A percentile compares a stretch with the other conserved stretches of the same genome.
phyloP scores from a whole-genome alignment of 1,140 invertebrate species.

The Drosophila serrata region DNA sequence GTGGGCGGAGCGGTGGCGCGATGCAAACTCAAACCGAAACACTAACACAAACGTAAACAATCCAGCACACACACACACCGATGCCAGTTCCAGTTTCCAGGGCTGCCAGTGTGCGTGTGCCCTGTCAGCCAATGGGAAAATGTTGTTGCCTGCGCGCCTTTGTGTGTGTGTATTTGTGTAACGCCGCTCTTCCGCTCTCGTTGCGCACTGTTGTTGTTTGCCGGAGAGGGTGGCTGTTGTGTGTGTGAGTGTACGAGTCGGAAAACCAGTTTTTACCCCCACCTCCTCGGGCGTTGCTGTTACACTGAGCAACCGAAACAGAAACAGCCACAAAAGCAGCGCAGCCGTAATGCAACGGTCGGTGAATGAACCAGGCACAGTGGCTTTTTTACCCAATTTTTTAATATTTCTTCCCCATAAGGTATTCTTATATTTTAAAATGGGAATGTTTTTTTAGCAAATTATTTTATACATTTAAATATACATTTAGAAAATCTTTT shows the following conservation, averaged over 20 bases:
- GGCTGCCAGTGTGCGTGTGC: slow-evolving; percentile 55
- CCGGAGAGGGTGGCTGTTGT: slow-evolving; percentile 64
- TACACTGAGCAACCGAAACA: slow-evolving; percentile 57
- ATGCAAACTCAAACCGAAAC: slow-evolving; percentile 65
- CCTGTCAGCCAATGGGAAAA: slow-evolving; percentile 83
- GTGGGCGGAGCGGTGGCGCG: slow-evolving; percentile 69
- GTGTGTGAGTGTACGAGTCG: slow-evolving; percentile 54
- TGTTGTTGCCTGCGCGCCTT: slow-evolving; percentile 70
- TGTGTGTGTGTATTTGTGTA: slow-evolving; percentile 68
- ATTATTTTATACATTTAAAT: too few species aligned
- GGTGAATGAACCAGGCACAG: slow-evolving; percentile 78
- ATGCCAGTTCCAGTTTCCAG: slow-evolving; percentile 75
- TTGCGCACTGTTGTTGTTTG: slow-evolving; percentile 68
- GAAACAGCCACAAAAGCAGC: slow-evolving; percentile 50
- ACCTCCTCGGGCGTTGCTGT: slow-evolving; percentile 19
- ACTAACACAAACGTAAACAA: slow-evolving; percentile 45
- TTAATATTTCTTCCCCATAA: too few species aligned
- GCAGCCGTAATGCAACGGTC: slow-evolving; percentile 79
- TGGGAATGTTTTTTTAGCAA: too few species aligned
- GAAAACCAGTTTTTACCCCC: slow-evolving; percentile 66
- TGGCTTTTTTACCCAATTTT: slow-evolving; percentile 1
- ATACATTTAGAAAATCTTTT: too few species aligned
- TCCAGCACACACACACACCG: slow-evolving; percentile 15
- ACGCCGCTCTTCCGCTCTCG: slow-evolving; percentile 64
- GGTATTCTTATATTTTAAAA: too few species aligned